Evolutionary conservation across 2,113 vertebrate species (phyloP), one percentile per base, ranked within the genome.

Genomic region (Vireo altiloquus): DNA sequence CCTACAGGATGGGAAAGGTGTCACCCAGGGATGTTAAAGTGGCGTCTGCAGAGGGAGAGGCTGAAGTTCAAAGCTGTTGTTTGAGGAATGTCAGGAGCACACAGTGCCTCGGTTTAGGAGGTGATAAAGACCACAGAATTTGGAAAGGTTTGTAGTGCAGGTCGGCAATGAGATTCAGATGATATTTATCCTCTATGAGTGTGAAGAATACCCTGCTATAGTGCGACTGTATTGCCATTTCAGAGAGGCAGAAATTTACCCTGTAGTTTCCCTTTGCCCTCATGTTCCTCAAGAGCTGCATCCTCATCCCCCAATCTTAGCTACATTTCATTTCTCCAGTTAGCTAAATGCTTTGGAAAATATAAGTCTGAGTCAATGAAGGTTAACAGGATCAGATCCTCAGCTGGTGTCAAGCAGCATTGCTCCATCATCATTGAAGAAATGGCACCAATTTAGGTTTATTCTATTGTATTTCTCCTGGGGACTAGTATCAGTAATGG

Each of bases 301-400:
- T 33, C 60, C 61, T 92, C n/a, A 57, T 75, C 61, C 35, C 47
- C 37, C n/a, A 52, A 1, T n/a, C 52, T 81, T 65, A 66, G 33
- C 31, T 71, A 20, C 27, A 33, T 96, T 90, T 94, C 11, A n/a
- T 52, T 90, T 87, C 65, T 63, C 13, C 37, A 28, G 47, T 66
- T 75, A 74, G 42, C 25, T 46, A 54, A 86, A 28, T 89, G 64
- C 40, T 95, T 87, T 74, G 69, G 91, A 72, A 93, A 91, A 86
- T 56, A 30, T 31, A 17, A 42, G 53, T 72, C 70, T 89, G 61
- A 93, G 81, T 66, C 91, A 82, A 56, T 75, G 87, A 87, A 94
- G 44, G 74, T 71, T 94, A 96, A 94, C 92, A 71, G 80, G 77
- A 78, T 89, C 87, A 87, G 56, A 71, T 75, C 74, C 61, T 93